Evolutionary conservation across 1,140 invertebrate genomes (phyloP), one percentile per base, ranked within the genome.

Genomic region (Saccostrea echinata): DNA sequence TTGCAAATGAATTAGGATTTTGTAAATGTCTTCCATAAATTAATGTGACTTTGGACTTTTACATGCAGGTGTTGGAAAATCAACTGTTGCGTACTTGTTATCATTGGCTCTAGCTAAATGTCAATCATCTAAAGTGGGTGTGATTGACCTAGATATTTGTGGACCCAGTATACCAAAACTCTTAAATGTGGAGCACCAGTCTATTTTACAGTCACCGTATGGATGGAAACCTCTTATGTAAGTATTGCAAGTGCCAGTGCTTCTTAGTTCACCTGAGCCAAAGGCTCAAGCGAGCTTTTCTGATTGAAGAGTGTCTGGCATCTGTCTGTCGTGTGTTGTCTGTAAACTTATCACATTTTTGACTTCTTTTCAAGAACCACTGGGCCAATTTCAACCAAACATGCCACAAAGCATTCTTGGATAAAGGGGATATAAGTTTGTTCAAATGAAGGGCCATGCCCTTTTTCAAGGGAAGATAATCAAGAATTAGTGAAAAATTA

Each of bases 121-220:
- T 76, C 71, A 76, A 18, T 95, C 87, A 43, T 76, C 87, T 85
- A 90, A 91, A 97, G 97, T 99, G 90, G 98, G 98, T 18, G 93
- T 99, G 33, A 95, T 99, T 80, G 98, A 99, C 95, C 96, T 99
- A 87, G 98, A 99, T 95, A 96, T 99, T 84, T 99, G 98, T 96
- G 98, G 98, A 8, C 98, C 98, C 0, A 98, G 97, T 93, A 96
- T 98, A 83, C 98, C 98, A 13, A 96, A 97, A 92, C 96, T 98
- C 86, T 95, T 98, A 84, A 97, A 97, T 86, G 94, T 98, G 18
- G 97, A 98, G 88, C 89, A 90, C 51, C 88, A 93, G 81, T 84
- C 91, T 61, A 90, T 93, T 64, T 81, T 68, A 82, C 52, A 88
- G 43, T 87, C 84, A 84, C 85, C 84, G 16, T 90, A 89, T 89